phyloP scores from a whole-genome alignment of 2,888 invertebrate species.

The Sisyra nigra region DNA sequence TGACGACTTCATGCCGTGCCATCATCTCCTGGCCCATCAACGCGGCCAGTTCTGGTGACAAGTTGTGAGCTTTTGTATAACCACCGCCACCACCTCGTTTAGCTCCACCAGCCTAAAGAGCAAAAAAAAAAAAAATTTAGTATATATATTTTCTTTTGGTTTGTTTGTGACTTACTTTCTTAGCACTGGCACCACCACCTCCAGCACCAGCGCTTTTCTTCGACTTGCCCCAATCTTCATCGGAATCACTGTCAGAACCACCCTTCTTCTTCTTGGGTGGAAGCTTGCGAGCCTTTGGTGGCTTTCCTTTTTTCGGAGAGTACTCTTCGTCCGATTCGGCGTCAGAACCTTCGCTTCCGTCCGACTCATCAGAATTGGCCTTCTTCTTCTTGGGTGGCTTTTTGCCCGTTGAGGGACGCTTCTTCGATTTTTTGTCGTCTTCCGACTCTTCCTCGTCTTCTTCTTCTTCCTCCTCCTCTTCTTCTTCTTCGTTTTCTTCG shows the following conservation, averaged over 20 bases:
- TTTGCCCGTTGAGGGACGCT: constrained; percentile 34
- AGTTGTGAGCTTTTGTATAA: constrained; percentile 68
- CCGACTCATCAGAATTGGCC: constrained; percentile 29
- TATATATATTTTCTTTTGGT: constrained; percentile 3
- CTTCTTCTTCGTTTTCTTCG: constrained; percentile 29
- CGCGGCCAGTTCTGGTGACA: constrained; percentile 72
- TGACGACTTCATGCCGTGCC: constrained; percentile 82
- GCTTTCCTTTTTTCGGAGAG: constrained; percentile 38
- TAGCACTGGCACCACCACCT: constrained; percentile 12
- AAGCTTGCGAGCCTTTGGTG: constrained; percentile 34
- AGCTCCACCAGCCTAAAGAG: constrained; percentile 19
- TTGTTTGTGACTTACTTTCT: constrained; percentile 11
- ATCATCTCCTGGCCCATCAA: constrained; percentile 70
- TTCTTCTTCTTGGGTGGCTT: constrained; percentile 34
- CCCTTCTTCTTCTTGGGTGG: constrained; percentile 39
- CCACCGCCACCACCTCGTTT: constrained; percentile 49
- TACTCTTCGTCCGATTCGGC: constrained; percentile 42
- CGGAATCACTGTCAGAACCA: constrained; percentile 49
- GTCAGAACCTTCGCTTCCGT: constrained; percentile 29
- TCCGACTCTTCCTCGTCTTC: constrained; percentile 28
- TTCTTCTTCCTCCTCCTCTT: constrained; percentile 19
- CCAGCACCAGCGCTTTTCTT: constrained; percentile 24
- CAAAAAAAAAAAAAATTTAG: constrained; percentile 4
- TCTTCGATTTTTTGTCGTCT: constrained; percentile 38
- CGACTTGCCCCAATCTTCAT: constrained; percentile 50